A percentile compares a stretch with the other conserved stretches of the same genome.
Evolutionary conservation across 1,140 invertebrate species (phyloP).

Genomic region (Trichomalopsis sarcophagae): DNA sequence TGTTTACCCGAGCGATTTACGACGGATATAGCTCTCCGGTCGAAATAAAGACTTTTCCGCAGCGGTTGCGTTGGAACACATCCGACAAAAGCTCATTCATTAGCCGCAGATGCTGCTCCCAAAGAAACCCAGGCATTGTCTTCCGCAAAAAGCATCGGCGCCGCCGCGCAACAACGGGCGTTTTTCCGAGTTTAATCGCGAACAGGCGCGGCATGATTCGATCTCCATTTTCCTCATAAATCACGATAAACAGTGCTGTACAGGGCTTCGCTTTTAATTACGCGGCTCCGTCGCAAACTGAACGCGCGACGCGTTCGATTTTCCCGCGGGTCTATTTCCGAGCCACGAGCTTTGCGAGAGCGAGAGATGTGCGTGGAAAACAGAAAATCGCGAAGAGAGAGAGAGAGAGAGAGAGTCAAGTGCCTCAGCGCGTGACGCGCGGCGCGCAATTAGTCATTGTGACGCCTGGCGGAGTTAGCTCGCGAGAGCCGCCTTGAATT

Average conservation of each 20-base stretch:
- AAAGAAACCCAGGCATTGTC: not conserved
- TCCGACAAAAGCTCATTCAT: not conserved
- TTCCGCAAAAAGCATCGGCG: no score
- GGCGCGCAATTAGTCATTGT: constrained; percentile 27
- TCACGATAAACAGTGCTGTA: not conserved
- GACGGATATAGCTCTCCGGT: not conserved
- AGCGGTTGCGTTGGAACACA: not conserved
- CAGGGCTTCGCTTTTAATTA: not conserved
- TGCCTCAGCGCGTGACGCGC: not conserved
- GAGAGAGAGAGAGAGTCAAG: not conserved
- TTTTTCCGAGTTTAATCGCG: not conserved
- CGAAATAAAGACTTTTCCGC: not conserved
- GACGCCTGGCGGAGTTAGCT: not conserved
- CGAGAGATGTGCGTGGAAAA: not conserved
- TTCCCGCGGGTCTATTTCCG: constrained; percentile 10
- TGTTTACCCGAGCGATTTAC: not conserved
- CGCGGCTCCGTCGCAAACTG: not conserved
- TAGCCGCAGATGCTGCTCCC: not conserved
- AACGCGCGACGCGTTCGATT: not conserved
- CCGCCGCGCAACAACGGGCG: no score
- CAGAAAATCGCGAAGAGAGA: not conserved
- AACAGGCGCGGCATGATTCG: not conserved
- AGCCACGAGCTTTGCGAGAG: not conserved
- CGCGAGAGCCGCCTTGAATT: constrained; percentile 5
- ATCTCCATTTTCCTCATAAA: not conserved